Evolutionary conservation across 1,140 invertebrate species (phyloP), one percentile per base, ranked within the genome.

Genomic region (Papilio dardanus): DNA sequence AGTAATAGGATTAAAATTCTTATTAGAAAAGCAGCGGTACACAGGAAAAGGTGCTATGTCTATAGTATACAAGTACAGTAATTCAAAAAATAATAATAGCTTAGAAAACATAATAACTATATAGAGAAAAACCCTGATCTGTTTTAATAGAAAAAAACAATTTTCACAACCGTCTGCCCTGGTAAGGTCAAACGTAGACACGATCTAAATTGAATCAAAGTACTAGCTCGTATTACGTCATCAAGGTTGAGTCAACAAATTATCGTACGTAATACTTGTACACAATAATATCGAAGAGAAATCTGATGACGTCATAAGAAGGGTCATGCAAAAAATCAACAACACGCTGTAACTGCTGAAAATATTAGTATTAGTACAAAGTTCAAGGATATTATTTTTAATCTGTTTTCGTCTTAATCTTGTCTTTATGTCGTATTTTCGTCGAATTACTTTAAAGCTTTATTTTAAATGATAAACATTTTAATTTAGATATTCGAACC

Each of bases 1-100:
- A 79, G 31, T 14, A 46, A 76, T 67, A 67, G 30, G 21, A 75
- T 75, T 62, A 67, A 24, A 46, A 21, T 16, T n/a, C 4, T 75
- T 68, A 50, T 54, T 67, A 71, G 28, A 74, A 40, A 66, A 69
- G 19, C 74, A n/a, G 65, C 67, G 19, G 67, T 31, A 42, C 19
- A 40, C 21, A 3, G 67, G 19, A 28, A 69, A 69, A 16, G 69
- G 69, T 71, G 69, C 69, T 50, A 2, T 21, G 31, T 33, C 69
- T 24, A 31, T 8, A 19, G 37, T 42, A 42, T 12, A 69, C 67
- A 69, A 24, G 31, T 40, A 42, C 42, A 40, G n/a, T 1, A 12
- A 12, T 71, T 19, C n/a, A 14, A 28, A 14, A 71, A 50, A 33
- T 14, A 71, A 42, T 30, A 71, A 30, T n/a, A 69, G 21, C 21